Evolutionary conservation across 2,113 vertebrate species (phyloP).

Genomic region (Hucho hucho): DNA sequence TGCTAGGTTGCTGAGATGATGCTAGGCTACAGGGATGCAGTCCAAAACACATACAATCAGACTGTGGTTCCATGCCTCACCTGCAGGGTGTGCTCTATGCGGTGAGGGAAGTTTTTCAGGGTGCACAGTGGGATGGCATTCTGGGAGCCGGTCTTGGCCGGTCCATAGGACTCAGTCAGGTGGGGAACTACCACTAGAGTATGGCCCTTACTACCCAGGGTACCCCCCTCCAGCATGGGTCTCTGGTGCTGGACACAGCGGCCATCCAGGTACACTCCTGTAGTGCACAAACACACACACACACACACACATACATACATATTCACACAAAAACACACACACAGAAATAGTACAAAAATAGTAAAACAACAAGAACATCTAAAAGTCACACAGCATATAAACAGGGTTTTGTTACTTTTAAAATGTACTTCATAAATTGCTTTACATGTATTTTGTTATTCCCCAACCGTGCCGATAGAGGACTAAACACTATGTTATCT

Average conservation of each 20-base stretch:
- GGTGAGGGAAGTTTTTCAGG: conserved; percentile 79
- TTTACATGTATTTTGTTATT: not conserved
- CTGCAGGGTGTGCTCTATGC: conserved; percentile 84
- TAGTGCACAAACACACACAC: conserved; percentile 3
- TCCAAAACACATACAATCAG: not conserved
- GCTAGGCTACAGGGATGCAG: not conserved
- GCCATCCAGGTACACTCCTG: conserved; percentile 81
- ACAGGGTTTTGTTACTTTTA: no score
- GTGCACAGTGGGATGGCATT: conserved; percentile 78
- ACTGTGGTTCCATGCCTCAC: conserved; percentile 51
- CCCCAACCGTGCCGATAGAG: not conserved
- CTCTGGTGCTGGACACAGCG: conserved; percentile 75
- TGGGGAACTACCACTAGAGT: conserved; percentile 76
- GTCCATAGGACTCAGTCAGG: conserved; percentile 72
- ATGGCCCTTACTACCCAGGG: conserved; percentile 72
- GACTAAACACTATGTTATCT: not conserved
- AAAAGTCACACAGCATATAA: no score
- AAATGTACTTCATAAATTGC: no score
- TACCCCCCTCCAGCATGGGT: conserved; percentile 84
- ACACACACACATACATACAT: no score
- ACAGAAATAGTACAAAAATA: not conserved
- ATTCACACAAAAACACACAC: no score
- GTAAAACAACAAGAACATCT: not conserved
- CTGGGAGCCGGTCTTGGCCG: fast-evolving
- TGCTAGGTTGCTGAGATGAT: no score